These are phyloP conservation scores for Cassiopea xamachana DNA, from an alignment of 30 jellyfish, hydroid and myxozoan genomes.

Conservation along the genomic window DNA sequence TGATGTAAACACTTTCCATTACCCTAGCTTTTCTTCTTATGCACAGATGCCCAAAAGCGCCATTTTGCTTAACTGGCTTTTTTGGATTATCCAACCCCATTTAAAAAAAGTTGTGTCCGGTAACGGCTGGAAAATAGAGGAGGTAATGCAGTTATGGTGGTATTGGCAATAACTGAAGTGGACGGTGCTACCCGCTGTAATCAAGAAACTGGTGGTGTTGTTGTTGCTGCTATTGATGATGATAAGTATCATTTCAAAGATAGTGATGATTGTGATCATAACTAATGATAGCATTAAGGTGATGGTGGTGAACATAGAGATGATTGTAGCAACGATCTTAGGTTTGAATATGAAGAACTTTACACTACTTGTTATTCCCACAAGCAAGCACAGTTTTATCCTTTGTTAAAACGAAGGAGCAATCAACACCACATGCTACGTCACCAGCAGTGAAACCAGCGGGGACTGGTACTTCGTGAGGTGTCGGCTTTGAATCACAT, in stretches of 20 bases:
- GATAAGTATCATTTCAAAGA: not conserved
- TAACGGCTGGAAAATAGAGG: no score
- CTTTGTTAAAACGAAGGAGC: slow-evolving; percentile 78
- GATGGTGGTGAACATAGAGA: not conserved
- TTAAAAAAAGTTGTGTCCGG: no score
- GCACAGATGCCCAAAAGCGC: no score
- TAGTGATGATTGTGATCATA: not conserved
- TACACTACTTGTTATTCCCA: slow-evolving; percentile 87
- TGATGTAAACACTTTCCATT: no score
- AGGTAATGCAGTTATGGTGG: no score
- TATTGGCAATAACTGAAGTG: no score
- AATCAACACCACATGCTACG: slow-evolving; percentile 87
- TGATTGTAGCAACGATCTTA: not conserved
- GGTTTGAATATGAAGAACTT: not conserved
- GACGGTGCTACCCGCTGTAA: no score
- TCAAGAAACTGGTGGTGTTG: not conserved
- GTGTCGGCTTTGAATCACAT: slow-evolving; percentile 60
- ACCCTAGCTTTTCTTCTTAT: no score
- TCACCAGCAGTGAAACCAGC: slow-evolving; percentile 50
- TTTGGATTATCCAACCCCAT: no score
- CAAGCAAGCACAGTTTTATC: slow-evolving; percentile 85
- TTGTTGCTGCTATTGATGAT: not conserved
- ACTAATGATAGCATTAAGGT: not conserved
- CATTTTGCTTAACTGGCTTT: no score
- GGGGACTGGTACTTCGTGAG: slow-evolving; percentile 73